These are phyloP conservation scores for Ophion obscuratus DNA, from an alignment of 2,888 invertebrate genomes.

Conservation along the genomic window DNA sequence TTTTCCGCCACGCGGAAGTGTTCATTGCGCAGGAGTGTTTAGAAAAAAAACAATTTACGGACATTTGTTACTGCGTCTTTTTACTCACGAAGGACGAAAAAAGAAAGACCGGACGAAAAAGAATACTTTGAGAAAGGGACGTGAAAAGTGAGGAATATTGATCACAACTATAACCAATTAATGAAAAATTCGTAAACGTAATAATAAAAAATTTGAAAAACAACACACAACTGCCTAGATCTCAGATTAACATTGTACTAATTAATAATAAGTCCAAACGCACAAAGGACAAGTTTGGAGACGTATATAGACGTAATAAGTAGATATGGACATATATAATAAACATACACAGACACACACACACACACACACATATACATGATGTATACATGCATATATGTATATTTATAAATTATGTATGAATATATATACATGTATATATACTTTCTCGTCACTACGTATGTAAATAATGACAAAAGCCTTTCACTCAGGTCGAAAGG, in stretches of 20 bases:
- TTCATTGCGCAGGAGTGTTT: slow-evolving; percentile 48
- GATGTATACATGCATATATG: slow-evolving; percentile 36
- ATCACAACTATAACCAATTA: slow-evolving; percentile 63
- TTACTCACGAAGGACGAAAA: slow-evolving; percentile 31
- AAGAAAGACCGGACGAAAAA: slow-evolving; percentile 23
- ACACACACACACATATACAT: slow-evolving; percentile 32
- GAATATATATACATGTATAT: slow-evolving; percentile 46
- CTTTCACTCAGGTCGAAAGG: slow-evolving; percentile 48
- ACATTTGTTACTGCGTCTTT: slow-evolving; percentile 51
- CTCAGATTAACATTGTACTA: slow-evolving; percentile 79
- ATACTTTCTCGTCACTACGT: slow-evolving; percentile 55
- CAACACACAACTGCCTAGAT: slow-evolving; percentile 82
- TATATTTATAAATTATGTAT: slow-evolving; percentile 29
- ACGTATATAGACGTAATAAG: slow-evolving; percentile 68
- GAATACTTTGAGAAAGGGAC: slow-evolving; percentile 44
- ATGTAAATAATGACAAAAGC: slow-evolving; percentile 55
- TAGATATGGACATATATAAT: slow-evolving; percentile 65
- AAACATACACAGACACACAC: slow-evolving; percentile 47
- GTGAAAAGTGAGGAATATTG: slow-evolving; percentile 52
- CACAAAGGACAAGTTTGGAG: slow-evolving; percentile 82
- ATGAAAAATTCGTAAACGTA: slow-evolving; percentile 66
- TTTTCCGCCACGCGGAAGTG: slow-evolving; percentile 52
- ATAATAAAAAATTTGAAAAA: slow-evolving; percentile 63
- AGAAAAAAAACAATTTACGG: slow-evolving; percentile 24
- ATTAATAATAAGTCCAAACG: slow-evolving; percentile 81